Percentiles rank a stretch among this genome's conserved stretches.
Evolutionary conservation across 1,140 invertebrate genomes (phyloP).

Genomic region (Listronotus bonariensis): DNA sequence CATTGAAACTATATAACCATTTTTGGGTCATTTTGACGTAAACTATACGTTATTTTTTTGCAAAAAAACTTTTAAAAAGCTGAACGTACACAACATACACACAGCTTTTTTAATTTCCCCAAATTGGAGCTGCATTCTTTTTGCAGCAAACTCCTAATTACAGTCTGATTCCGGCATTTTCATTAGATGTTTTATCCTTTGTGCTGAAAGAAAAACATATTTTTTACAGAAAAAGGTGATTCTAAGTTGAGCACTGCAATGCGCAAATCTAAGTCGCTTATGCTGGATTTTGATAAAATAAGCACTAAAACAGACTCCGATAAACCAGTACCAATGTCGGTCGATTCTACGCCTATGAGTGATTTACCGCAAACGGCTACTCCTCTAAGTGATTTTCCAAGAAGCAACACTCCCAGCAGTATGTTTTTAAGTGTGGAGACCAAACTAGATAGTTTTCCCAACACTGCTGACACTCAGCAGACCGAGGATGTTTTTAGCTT

Average conservation of each 20-base stretch:
- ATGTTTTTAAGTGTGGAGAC: slow-evolving; percentile 38
- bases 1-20: too few relatives aligned
- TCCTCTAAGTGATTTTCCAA: slow-evolving; percentile 31
- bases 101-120: too few relatives aligned
- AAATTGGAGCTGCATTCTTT: too few relatives aligned
- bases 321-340: slow-evolving; percentile 45
- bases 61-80: too few relatives aligned
- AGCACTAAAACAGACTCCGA: slow-evolving; percentile 31
- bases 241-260: background rate
- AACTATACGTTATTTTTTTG: too few relatives aligned
- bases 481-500: slow-evolving; percentile 46
- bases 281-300: slow-evolving; percentile 42
- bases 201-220: too few relatives aligned
- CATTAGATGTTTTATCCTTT: too few relatives aligned
- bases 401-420: slow-evolving; percentile 33
- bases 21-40: too few relatives aligned
- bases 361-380: slow-evolving; percentile 37
- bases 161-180: too few relatives aligned
- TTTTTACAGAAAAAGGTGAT: slow-evolving; percentile 14
- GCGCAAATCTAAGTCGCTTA: slow-evolving; percentile 47
- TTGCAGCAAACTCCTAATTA: too few relatives aligned
- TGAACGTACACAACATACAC: too few relatives aligned
- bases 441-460: slow-evolving; percentile 38
- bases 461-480: slow-evolving; percentile 38
- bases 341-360: slow-evolving; percentile 51